Evolutionary conservation across 2,888 invertebrate species (phyloP).

Genomic region (Furcula furcula): DNA sequence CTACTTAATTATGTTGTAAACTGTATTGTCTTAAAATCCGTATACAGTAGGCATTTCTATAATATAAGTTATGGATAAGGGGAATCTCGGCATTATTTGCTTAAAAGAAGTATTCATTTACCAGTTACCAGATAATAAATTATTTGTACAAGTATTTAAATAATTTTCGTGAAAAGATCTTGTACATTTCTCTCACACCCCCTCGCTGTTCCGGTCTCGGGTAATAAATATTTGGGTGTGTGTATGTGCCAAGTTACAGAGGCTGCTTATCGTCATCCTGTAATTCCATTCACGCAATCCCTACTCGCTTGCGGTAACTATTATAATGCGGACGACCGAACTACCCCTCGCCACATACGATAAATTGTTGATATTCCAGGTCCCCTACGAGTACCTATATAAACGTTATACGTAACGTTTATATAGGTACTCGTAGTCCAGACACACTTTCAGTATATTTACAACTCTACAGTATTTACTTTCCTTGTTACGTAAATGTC

Average conservation of each 20-base stretch:
- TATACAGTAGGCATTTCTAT: too few species aligned
- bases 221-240: too few species aligned
- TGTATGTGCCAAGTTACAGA: background rate
- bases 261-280: background rate
- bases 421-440: background rate
- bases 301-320: background rate
- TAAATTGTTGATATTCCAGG: conserved; percentile 1
- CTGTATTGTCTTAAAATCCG: too few species aligned
- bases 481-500: conserved; percentile 3
- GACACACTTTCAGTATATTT: background rate
- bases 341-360: background rate
- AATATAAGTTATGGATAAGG: too few species aligned
- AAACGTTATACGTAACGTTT: background rate
- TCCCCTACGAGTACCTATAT: background rate
- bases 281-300: background rate
- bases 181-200: too few species aligned
- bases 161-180: too few species aligned
- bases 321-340: background rate
- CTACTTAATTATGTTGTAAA: too few species aligned
- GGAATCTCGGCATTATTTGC: too few species aligned
- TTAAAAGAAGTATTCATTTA: too few species aligned
- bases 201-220: too few species aligned
- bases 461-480: conserved; percentile 1
- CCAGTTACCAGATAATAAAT: too few species aligned
- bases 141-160: too few species aligned